Evolutionary conservation across 2,113 vertebrate species (phyloP).

Genomic region (Bos indicus): DNA sequence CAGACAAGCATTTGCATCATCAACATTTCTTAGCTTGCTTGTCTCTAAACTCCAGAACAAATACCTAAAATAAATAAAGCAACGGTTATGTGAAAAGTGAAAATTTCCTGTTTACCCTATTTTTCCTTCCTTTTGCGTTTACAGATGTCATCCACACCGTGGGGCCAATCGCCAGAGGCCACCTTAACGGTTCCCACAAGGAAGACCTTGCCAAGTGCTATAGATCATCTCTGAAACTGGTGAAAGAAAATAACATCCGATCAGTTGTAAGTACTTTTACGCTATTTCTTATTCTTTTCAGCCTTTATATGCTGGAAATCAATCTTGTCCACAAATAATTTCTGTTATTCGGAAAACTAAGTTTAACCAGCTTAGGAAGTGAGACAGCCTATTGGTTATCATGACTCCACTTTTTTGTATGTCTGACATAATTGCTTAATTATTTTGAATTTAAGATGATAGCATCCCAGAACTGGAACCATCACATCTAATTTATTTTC

Average conservation of each 20-base stretch:
- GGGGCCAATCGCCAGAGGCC: conserved; percentile 94
- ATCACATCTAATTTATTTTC: background rate
- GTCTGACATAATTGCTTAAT: background rate
- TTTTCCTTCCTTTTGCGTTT: conserved; percentile 40
- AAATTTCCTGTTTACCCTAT: background rate
- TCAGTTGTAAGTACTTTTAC: conserved; percentile 90
- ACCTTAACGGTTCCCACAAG: conserved; percentile 88
- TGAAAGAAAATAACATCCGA: conserved; percentile 90
- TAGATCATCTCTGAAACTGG: conserved; percentile 91
- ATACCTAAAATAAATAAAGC: conserved; percentile 30
- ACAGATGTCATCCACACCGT: conserved; percentile 99
- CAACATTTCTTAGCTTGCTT: conserved; percentile 3
- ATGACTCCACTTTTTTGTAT: background rate
- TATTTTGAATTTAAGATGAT: background rate
- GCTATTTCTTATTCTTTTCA: background rate
- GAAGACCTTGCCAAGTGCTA: conserved; percentile 95
- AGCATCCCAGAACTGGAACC: background rate
- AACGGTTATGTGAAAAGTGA: conserved; percentile 20
- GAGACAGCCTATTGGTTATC: background rate
- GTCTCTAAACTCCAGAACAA: background rate
- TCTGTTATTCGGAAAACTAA: background rate
- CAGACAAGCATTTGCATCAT: background rate
- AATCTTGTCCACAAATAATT: background rate
- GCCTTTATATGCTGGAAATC: background rate
- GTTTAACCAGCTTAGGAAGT: background rate